These are phyloP conservation scores for Eolophus roseicapilla DNA, from an alignment of 2,113 vertebrate genomes.

Conservation along the genomic window DNA sequence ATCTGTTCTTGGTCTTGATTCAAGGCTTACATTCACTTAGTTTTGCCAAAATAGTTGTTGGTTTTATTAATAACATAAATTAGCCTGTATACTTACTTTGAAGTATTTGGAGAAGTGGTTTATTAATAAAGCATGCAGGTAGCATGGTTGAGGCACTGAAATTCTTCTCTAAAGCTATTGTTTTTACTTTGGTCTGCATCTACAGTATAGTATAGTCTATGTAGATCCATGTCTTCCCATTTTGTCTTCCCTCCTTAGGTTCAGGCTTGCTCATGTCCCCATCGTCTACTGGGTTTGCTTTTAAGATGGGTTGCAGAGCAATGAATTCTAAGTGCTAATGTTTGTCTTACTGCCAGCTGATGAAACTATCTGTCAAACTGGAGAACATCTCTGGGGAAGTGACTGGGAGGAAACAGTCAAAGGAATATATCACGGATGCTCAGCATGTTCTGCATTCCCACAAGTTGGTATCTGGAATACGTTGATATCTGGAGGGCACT, in stretches of 20 bases:
- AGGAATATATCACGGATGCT: not conserved
- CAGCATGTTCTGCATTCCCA: not conserved
- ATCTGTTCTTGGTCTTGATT: not conserved
- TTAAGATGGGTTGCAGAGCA: not conserved
- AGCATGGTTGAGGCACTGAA: not conserved
- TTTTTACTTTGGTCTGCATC: not conserved
- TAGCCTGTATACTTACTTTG: not conserved
- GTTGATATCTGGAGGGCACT: not conserved
- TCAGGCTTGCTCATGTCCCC: not conserved
- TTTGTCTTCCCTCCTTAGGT: not conserved
- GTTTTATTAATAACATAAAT: not conserved
- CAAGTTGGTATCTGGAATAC: not conserved
- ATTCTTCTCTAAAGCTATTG: not conserved
- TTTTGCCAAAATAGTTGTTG: not conserved
- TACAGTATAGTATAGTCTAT: accelerated
- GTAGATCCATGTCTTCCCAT: not conserved
- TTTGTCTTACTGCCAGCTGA: not conserved
- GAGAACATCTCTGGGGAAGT: not conserved
- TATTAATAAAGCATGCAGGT: not conserved
- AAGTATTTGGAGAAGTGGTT: not conserved
- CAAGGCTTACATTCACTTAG: not conserved
- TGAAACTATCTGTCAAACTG: not conserved
- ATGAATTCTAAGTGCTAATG: not conserved
- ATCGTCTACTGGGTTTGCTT: not conserved
- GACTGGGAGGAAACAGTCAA: accelerated